Percentiles rank a stretch among this genome's conserved stretches.
phyloP scores from a whole-genome alignment of 2,113 vertebrate species.

The Anthoscopus minutus region DNA sequence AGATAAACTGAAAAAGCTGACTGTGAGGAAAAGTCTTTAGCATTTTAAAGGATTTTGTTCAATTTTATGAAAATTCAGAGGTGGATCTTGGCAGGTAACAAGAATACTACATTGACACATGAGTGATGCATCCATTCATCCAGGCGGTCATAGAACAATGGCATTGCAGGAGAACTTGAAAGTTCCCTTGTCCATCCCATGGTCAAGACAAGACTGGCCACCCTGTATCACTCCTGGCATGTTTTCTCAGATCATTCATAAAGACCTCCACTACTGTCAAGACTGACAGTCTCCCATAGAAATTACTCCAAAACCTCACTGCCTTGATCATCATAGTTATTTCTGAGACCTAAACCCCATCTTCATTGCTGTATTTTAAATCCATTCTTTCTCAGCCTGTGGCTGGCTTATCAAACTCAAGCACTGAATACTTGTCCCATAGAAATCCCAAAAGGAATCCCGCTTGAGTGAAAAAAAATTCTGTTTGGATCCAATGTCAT shows the following conservation, averaged over 20 bases:
- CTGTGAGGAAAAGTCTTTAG: conserved; percentile 78
- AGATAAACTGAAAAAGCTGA: conserved; percentile 80
- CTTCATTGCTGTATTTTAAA: not conserved
- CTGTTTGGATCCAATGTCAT: not conserved
- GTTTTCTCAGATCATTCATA: not conserved
- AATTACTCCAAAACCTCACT: not conserved
- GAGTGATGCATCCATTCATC: not conserved
- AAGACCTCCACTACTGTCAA: not conserved
- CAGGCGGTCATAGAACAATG: not conserved
- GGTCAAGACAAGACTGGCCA: not conserved
- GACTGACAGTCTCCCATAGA: not conserved
- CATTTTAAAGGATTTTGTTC: conserved; percentile 56
- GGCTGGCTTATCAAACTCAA: not conserved
- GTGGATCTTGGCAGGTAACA: conserved; percentile 5
- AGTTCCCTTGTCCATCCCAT: not conserved
- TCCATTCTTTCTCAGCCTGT: not conserved
- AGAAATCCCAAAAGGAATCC: not conserved
- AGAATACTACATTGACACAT: not conserved
- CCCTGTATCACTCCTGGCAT: not conserved
- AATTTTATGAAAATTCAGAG: conserved; percentile 22
- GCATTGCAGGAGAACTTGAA: not conserved
- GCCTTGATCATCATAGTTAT: not conserved
- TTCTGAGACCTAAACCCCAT: not conserved
- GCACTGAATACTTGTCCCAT: not conserved
- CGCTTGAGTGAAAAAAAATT: not conserved